Conservation (phyloP, 1,140 invertebrate genomes). For the Amphibalanus amphitrite region DNA sequence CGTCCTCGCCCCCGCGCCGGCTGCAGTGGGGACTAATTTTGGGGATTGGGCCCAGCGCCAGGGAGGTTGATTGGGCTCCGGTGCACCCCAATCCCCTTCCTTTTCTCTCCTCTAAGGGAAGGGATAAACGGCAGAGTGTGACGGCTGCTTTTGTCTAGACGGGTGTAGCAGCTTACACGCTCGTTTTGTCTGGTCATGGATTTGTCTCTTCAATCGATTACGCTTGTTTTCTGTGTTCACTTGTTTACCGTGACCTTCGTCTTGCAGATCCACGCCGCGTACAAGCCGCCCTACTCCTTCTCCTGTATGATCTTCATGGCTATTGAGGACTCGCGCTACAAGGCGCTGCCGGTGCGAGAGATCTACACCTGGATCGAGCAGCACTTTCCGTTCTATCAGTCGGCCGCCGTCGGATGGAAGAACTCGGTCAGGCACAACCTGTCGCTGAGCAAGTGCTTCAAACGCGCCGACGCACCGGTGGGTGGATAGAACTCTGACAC, state of each 20-base stretch:
- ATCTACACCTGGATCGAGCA: constrained; percentile 93
- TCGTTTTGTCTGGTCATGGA: too few relatives aligned
- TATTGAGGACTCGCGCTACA: constrained; percentile 72
- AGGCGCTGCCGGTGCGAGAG: constrained; percentile 84
- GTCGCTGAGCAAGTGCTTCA: constrained; percentile 38
- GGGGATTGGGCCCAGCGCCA: too few relatives aligned
- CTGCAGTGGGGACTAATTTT: too few relatives aligned
- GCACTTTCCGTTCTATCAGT: constrained; percentile 38
- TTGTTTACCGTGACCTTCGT: not conserved
- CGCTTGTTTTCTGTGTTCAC: too few relatives aligned
- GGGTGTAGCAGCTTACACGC: too few relatives aligned
- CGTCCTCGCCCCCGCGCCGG: too few relatives aligned
- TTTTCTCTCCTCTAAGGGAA: too few relatives aligned
- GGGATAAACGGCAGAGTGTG: not conserved
- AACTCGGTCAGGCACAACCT: constrained; percentile 45
- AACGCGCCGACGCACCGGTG: constrained; percentile 41
- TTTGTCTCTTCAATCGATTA: too few relatives aligned
- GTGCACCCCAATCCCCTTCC: too few relatives aligned
- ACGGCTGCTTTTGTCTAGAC: too few relatives aligned
- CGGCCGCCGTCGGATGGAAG: constrained; percentile 45
- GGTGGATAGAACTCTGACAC: constrained; percentile 24
- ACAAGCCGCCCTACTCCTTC: constrained; percentile 86
- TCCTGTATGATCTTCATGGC: constrained; percentile 95
- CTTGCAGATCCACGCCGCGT: constrained; percentile 51
- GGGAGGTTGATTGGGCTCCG: too few relatives aligned